Percentiles rank a stretch among this genome's conserved stretches.
These are phyloP conservation scores for Xiphorhynchus erythropygius DNA, from an alignment of 2,797 vertebrate genomes.

Conservation along the genomic window DNA sequence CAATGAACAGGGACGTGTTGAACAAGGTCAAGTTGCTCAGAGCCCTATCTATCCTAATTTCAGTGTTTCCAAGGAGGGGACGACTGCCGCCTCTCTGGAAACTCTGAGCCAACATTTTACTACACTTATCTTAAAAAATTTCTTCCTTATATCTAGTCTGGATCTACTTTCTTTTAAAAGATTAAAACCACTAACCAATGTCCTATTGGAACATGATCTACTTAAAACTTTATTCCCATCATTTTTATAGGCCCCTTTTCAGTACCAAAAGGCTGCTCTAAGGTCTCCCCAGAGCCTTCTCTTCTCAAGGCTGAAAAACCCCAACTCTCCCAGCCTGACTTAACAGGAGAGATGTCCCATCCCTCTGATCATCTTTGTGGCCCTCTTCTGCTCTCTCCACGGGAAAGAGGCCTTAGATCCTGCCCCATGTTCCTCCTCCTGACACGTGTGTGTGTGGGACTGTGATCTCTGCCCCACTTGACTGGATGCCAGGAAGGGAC, in stretches of 20 bases:
- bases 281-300: background rate
- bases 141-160: background rate
- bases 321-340: background rate
- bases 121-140: background rate
- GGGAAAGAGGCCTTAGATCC: background rate
- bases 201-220: background rate
- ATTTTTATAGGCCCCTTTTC: background rate
- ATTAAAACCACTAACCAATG: background rate
- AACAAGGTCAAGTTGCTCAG: background rate
- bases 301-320: background rate
- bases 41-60: background rate
- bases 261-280: background rate
- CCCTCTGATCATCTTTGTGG: background rate
- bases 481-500: background rate
- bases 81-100: accelerated
- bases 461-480: accelerated
- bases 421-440: accelerated
- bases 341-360: background rate
- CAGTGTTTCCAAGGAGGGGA: background rate
- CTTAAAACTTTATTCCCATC: background rate
- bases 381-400: background rate
- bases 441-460: accelerated
- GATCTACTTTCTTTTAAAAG: background rate
- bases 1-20: background rate
- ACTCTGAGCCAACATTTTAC: background rate